These are phyloP conservation scores for Tetheella fluctuosa DNA, from an alignment of 2,888 invertebrate genomes.

Conservation along the genomic window DNA sequence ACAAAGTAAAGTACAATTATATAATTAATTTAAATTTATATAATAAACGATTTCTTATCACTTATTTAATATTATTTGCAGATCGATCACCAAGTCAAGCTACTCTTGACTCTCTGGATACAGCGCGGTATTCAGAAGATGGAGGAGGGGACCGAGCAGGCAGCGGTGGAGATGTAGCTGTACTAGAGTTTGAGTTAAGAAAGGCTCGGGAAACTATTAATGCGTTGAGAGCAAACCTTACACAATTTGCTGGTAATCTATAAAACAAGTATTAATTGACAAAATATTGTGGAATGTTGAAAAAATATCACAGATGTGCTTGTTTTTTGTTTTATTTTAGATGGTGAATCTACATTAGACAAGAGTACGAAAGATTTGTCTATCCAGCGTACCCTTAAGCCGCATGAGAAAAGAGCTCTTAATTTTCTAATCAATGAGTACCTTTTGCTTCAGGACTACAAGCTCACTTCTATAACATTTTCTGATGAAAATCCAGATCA, in stretches of 20 bases:
- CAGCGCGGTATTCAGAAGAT: constrained; percentile 94
- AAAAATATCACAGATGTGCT: neutral
- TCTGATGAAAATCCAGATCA: constrained; percentile 96
- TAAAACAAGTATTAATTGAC: too few species aligned
- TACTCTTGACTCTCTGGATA: constrained; percentile 93
- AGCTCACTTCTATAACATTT: constrained; percentile 94
- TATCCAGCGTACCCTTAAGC: constrained; percentile 85
- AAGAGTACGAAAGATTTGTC: constrained; percentile 63
- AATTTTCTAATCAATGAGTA: constrained; percentile 96
- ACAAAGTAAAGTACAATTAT: too few species aligned
- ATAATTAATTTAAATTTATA: too few species aligned
- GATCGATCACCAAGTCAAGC: constrained; percentile 93
- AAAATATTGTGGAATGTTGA: too few species aligned
- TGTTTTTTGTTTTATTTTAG: constrained; percentile 46
- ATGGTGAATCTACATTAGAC: constrained; percentile 74
- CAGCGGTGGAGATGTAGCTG: constrained; percentile 91
- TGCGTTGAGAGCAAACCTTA: constrained; percentile 91
- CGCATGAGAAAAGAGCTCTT: constrained; percentile 92
- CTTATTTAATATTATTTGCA: constrained; percentile 48
- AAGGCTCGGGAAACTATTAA: constrained; percentile 95
- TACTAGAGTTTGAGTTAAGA: constrained; percentile 93
- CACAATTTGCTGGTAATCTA: constrained; percentile 87
- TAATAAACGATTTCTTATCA: too few species aligned
- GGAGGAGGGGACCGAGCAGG: constrained; percentile 93
- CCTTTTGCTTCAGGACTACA: constrained; percentile 90